Base-by-base conservation (phyloP, 1,140 invertebrate genomes). In the Helicoverpa armigera region DNA sequence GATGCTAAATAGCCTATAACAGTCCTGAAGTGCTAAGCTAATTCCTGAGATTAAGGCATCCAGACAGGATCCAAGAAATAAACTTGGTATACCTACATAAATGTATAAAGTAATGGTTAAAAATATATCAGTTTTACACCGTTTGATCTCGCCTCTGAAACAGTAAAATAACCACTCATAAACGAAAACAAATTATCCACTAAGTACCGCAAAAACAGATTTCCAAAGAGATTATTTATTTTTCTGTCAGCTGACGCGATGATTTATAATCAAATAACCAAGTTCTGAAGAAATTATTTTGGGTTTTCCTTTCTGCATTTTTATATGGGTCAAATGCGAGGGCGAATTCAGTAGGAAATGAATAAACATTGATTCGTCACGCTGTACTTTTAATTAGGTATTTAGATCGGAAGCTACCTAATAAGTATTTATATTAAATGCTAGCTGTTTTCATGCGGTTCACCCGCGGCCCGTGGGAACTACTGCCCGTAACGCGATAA, bases 361-460 rank as follows among this genome's bases (percentile, higher is more conserved):
- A 53, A 72, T 72, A 67, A n/a, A 9, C 10, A 67, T 11, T n/a
- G 16, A 50, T 7, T 48, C 18, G n/a, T 50, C 9, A 43, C 50
- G 51, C 51, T 10, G n/a, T 13, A 51, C 23, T 69, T 18, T 23
- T 12, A 58, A 60, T 11, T 60, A 56, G 43, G 43, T 50, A 69
- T 69, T 50, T 18, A 23, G 65, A 69, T 23, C 65, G 65, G 65
- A 69, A 69, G 50, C 16, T 51, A 35, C 29, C 3, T 69, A 18
- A 51, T 50, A 69, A 10, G 14, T 12, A 50, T 4, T 11, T 3
- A 43, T 23, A 23, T 2, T 23, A 23, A 23, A 23, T 23, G 2
- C 23, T 23, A 23, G 23, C 23, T 0, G n/a, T n/a, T 2, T 23
- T 23, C 23, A 23, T 23, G 23, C 23, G 23, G 23, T 23, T 23